Conservation (phyloP, 2,797 vertebrate genomes). For the Myripristis murdjan region DNA sequence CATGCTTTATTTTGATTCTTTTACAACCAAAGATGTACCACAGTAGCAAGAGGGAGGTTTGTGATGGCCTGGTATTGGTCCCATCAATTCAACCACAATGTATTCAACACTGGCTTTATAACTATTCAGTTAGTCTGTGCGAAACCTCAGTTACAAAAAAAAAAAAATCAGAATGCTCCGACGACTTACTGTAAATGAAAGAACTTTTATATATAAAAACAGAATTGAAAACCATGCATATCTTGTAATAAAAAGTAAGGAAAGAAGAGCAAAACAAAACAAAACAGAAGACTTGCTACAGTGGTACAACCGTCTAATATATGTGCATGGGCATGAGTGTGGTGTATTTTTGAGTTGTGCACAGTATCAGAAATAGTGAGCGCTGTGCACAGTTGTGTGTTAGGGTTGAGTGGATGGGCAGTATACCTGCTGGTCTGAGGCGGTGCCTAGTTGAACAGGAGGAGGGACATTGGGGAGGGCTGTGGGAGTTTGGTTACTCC, state of each 20-base stretch:
- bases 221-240: no score
- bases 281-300: neutral
- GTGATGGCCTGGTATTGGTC: neutral
- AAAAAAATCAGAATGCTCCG: no score
- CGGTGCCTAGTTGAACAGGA: constrained; percentile 86
- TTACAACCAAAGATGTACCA: neutral
- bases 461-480: constrained; percentile 94
- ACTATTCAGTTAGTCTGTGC: neutral
- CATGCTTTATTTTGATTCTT: no score
- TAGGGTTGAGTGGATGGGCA: constrained; percentile 26
- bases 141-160: neutral
- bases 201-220: no score
- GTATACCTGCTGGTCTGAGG: constrained; percentile 95
- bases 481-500: constrained; percentile 99
- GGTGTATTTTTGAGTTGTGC: neutral
- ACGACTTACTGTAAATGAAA: no score
- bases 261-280: no score
- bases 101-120: neutral
- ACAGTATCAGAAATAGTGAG: constrained; percentile 2
- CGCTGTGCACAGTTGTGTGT: constrained; percentile 26
- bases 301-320: neutral
- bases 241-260: no score
- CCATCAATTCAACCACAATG: constrained; percentile 5
- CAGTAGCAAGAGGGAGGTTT: neutral
- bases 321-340: neutral